These are phyloP conservation scores for Polylopha cassiicola DNA, from an alignment of 2,888 invertebrate species.

Conservation along the genomic window DNA sequence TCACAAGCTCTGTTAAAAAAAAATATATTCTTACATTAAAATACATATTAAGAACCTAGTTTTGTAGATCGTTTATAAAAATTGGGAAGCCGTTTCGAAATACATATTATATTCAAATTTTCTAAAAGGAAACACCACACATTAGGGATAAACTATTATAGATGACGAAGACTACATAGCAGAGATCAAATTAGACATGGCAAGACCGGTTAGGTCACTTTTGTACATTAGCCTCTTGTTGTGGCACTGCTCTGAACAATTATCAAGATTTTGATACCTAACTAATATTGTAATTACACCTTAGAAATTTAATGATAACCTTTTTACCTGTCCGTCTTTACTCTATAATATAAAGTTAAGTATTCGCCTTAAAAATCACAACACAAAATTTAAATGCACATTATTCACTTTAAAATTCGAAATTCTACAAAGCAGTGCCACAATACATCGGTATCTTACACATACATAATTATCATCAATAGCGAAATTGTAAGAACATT, in stretches of 20 bases:
- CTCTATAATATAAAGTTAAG: slow-evolving; percentile 41
- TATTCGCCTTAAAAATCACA: slow-evolving; percentile 35
- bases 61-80: slow-evolving; percentile 44
- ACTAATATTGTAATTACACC: no score
- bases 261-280: slow-evolving; percentile 23
- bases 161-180: slow-evolving; percentile 55
- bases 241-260: slow-evolving; percentile 57
- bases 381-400: slow-evolving; percentile 29
- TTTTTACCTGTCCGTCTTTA: no score
- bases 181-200: slow-evolving; percentile 71
- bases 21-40: slow-evolving; percentile 49
- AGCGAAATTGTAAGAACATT: slow-evolving; percentile 47
- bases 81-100: slow-evolving; percentile 44
- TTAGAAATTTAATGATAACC: no score
- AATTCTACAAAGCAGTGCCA: slow-evolving; percentile 58
- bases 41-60: slow-evolving; percentile 48
- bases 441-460: slow-evolving; percentile 34
- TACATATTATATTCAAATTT: slow-evolving; percentile 43
- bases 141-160: slow-evolving; percentile 34
- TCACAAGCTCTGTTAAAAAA: slow-evolving; percentile 46
- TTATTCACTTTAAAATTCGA: slow-evolving; percentile 9
- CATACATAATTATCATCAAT: slow-evolving; percentile 34
- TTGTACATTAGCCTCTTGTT: slow-evolving; percentile 70
- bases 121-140: slow-evolving; percentile 51
- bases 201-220: slow-evolving; percentile 56